These are phyloP conservation scores for Cotesia chilonis DNA, from an alignment of 1,140 invertebrate species.

Conservation along the genomic window DNA sequence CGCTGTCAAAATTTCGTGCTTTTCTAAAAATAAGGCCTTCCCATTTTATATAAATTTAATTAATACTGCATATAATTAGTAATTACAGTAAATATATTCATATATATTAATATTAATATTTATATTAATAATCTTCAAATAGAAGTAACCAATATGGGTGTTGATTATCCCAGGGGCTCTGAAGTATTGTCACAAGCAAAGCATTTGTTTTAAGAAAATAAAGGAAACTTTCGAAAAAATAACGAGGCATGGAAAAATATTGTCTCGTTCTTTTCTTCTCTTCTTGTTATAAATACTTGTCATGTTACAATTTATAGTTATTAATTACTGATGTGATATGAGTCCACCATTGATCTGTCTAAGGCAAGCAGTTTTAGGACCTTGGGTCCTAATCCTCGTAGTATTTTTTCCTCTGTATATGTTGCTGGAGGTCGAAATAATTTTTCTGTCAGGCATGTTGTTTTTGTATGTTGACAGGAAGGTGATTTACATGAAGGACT, in stretches of 20 bases:
- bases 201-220: not conserved
- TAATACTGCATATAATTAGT: slow-evolving; percentile 29
- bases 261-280: no score
- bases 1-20: slow-evolving; percentile 46
- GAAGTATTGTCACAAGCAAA: slow-evolving; percentile 14
- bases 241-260: not conserved
- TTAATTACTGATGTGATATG: no score
- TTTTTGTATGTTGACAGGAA: not conserved
- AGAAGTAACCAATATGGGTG: no score
- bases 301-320: not conserved
- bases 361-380: not conserved
- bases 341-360: not conserved
- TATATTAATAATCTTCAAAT: no score
- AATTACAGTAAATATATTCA: not conserved
- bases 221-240: slow-evolving; percentile 11
- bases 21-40: slow-evolving; percentile 37
- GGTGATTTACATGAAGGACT: slow-evolving; percentile 24
- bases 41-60: slow-evolving; percentile 17
- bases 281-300: not conserved
- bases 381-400: no score
- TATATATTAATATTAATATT: no score
- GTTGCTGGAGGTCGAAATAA: no score
- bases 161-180: slow-evolving; percentile 1
- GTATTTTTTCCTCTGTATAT: no score
- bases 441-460: no score